phyloP scores from a whole-genome alignment of 2,113 vertebrate genomes.

The Poeciliopsis retropinna region DNA sequence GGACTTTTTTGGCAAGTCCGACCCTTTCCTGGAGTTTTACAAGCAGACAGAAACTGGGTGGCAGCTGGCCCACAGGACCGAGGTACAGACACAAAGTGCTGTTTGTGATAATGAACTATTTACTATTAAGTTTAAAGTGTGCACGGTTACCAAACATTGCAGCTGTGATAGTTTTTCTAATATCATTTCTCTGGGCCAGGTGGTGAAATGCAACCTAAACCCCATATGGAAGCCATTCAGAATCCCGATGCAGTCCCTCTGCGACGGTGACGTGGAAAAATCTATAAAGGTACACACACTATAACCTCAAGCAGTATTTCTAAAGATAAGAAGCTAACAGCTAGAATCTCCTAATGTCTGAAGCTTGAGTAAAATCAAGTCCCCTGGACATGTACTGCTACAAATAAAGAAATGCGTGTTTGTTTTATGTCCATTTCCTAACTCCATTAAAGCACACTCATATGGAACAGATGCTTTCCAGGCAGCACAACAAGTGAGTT shows the following conservation, averaged over 20 bases:
- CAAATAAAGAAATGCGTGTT: conserved; percentile 35
- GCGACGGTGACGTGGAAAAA: conserved; percentile 93
- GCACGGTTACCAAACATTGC: background rate
- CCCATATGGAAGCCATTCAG: conserved; percentile 92
- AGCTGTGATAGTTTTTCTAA: background rate
- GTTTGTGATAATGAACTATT: background rate
- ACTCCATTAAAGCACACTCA: conserved; percentile 61
- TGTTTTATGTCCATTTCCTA: conserved; percentile 38
- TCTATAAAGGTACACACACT: conserved; percentile 83
- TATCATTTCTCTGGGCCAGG: conserved; percentile 71
- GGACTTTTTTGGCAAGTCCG: conserved; percentile 98
- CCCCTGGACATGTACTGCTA: background rate
- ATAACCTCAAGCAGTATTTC: background rate
- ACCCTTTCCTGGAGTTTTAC: conserved; percentile 96
- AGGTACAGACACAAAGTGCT: conserved; percentile 75
- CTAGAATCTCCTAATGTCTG: background rate
- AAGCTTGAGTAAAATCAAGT: background rate
- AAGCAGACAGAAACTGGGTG: conserved; percentile 90
- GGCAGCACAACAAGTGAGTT: conserved; percentile 64
- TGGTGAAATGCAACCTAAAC: conserved; percentile 94
- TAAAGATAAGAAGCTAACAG: background rate
- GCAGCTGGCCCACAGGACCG: conserved; percentile 95
- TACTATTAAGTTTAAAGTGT: background rate
- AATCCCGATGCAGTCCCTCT: conserved; percentile 90
- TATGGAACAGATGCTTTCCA: conserved; percentile 60